Percentiles rank a stretch among this genome's conserved stretches.
phyloP scores from a whole-genome alignment of 2,113 vertebrate genomes.

The Elanus axillaris region DNA sequence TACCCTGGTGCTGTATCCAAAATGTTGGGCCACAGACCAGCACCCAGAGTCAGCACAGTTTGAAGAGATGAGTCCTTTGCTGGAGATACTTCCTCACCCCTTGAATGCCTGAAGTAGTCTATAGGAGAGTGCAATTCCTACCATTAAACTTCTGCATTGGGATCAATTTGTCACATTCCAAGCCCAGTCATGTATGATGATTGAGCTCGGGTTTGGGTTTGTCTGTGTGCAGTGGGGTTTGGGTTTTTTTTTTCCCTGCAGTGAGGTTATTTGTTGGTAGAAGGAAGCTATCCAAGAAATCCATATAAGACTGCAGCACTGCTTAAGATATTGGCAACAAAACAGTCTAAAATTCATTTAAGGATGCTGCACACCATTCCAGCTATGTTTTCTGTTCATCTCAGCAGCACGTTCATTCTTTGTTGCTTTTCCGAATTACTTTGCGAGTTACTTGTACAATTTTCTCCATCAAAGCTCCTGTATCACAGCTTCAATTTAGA shows the following conservation, averaged over 20 bases:
- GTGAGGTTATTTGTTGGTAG: neutral
- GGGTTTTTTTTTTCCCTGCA: neutral
- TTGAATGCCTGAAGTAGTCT: neutral
- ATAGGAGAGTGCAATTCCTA: neutral
- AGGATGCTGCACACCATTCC: constrained; percentile 34
- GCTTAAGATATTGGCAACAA: constrained; percentile 39
- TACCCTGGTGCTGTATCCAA: neutral
- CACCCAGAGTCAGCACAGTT: neutral
- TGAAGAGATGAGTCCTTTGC: neutral
- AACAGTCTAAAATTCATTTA: constrained; percentile 42
- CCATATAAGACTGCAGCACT: neutral
- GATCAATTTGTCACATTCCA: neutral
- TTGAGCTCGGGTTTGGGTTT: neutral
- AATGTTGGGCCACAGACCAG: neutral
- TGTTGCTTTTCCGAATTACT: constrained; percentile 56
- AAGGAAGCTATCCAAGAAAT: constrained; percentile 34
- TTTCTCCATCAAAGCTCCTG: constrained; percentile 65
- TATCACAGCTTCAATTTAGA: constrained; percentile 63
- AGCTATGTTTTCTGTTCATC: constrained; percentile 47
- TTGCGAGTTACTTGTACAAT: constrained; percentile 55
- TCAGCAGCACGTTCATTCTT: constrained; percentile 54
- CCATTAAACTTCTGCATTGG: neutral
- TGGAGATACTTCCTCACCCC: neutral
- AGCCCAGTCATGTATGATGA: neutral
- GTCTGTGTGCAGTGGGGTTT: neutral